Percentiles rank a stretch among this genome's conserved stretches.
phyloP scores from a whole-genome alignment of 2,888 invertebrate genomes.

The Drosophila stalkeri region DNA sequence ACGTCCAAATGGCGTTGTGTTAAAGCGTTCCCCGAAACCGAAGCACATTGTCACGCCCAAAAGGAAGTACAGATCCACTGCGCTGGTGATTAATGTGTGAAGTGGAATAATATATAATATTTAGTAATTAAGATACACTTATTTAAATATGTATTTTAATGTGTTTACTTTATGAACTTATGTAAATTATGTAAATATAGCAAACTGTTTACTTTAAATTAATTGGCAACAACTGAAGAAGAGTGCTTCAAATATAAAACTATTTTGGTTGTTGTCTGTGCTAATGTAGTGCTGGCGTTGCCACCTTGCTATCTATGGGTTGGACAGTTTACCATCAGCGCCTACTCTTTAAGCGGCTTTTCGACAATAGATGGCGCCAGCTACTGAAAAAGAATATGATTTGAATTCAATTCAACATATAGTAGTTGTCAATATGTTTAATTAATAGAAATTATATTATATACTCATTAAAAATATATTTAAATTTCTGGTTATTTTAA shows the following conservation, averaged over 20 bases:
- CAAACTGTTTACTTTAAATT: conserved; percentile 16
- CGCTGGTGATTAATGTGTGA: conserved; percentile 79
- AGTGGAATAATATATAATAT: background rate
- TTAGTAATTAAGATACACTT: conserved; percentile 34
- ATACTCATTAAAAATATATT: background rate
- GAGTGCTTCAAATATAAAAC: background rate
- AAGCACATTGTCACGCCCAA: conserved; percentile 69
- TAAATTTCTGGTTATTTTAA: background rate
- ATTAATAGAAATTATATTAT: background rate
- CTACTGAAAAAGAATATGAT: background rate
- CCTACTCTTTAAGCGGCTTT: background rate
- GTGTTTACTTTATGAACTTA: conserved; percentile 28
- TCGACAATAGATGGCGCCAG: conserved; percentile 31
- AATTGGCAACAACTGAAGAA: background rate
- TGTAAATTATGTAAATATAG: conserved; percentile 55
- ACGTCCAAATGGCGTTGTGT: conserved; percentile 69
- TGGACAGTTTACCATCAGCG: accelerated
- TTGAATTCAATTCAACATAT: background rate
- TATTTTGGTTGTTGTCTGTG: conserved; percentile 27
- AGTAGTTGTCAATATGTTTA: background rate
- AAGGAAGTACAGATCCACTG: conserved; percentile 79
- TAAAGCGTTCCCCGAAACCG: conserved; percentile 64
- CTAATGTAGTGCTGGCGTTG: conserved; percentile 25
- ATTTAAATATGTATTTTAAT: conserved; percentile 52
- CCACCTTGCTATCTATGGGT: background rate